Percentiles rank a stretch among this genome's conserved stretches.
Conservation (phyloP, 1,140 invertebrate species). For the Drosophila equinoxialis region DNA sequence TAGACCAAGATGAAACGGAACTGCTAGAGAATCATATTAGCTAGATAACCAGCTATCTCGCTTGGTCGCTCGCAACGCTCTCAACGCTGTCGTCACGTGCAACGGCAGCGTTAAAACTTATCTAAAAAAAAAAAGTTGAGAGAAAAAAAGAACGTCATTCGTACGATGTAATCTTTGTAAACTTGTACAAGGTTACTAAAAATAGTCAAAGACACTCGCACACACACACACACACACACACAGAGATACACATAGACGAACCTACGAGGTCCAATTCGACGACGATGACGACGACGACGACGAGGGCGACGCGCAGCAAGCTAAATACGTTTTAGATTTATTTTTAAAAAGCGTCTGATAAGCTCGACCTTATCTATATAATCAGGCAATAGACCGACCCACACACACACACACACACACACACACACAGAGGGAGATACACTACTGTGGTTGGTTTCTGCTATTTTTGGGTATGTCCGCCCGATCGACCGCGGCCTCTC, state of each 20-base stretch:
- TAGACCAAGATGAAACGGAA: slow-evolving; percentile 29
- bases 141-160: slow-evolving; percentile 23
- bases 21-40: slow-evolving; percentile 4
- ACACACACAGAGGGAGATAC: neutral
- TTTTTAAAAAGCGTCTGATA: slow-evolving; percentile 74
- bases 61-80: neutral
- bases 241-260: slow-evolving; percentile 5
- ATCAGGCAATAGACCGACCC: slow-evolving; percentile 48
- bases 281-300: neutral
- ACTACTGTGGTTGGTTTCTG: slow-evolving; percentile 1
- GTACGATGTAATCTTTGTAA: slow-evolving; percentile 52
- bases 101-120: slow-evolving; percentile 25
- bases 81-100: slow-evolving; percentile 45
- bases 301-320: slow-evolving; percentile 35
- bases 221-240: slow-evolving; percentile 12
- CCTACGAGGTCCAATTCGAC: neutral
- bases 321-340: slow-evolving; percentile 76
- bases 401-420: neutral
- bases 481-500: neutral
- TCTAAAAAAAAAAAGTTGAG: slow-evolving; percentile 30
- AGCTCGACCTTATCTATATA: slow-evolving; percentile 68
- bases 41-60: neutral
- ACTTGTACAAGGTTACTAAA: slow-evolving; percentile 53
- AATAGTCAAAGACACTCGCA: slow-evolving; percentile 42
- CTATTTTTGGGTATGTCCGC: slow-evolving; percentile 4